Base-by-base conservation (phyloP, 2,113 vertebrate genomes). In the Merops nubicus region DNA sequence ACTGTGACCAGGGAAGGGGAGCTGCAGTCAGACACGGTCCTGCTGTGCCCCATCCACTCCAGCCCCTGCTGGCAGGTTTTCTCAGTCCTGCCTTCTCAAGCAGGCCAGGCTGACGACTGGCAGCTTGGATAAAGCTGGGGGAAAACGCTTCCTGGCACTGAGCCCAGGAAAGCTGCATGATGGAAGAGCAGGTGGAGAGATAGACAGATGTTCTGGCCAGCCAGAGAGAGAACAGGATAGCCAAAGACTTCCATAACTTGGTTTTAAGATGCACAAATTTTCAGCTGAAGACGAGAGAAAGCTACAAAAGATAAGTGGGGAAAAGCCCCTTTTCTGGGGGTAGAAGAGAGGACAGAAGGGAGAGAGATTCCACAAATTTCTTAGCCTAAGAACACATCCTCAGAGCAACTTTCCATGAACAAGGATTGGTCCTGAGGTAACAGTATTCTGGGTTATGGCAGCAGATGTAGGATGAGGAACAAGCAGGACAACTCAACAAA, bases 401-500 rank as follows among this genome's bases (percentile, higher is more conserved):
- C 50, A 42, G 75, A 68, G 60, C 42, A 68, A 19, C 42, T 4
- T 22, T n/a, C 63, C 22, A 14, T 0, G 8, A 51, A 33, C 13
- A n/a, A 76, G 47, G 40, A 23, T 2, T 43, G 33, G 23, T 40
- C 81, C 36, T 23, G 12, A 69, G 40, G 20, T 28, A 28, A 59
- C 23, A 31, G 31, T 34, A 47, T 36, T 21, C 54, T 40, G 16
- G 10, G 68, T 26, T 31, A 29, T 4, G 1, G 38, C 34, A 15
- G n/a, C 1, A 60, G 73, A 19, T 3, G 9, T 2, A 26, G 65
- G 16, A 62, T 6, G 50, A 64, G n/a, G 50, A 76, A 45, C 22
- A 45, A 42, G 40, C 2, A 9, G 1, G 11, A 15, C 0, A 15
- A 59, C 38, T 62, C 65, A 19, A 23, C 1, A 4, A 42, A 83